Base-by-base conservation (phyloP, 2,888 invertebrate genomes). In the Mystacides longicornis region DNA sequence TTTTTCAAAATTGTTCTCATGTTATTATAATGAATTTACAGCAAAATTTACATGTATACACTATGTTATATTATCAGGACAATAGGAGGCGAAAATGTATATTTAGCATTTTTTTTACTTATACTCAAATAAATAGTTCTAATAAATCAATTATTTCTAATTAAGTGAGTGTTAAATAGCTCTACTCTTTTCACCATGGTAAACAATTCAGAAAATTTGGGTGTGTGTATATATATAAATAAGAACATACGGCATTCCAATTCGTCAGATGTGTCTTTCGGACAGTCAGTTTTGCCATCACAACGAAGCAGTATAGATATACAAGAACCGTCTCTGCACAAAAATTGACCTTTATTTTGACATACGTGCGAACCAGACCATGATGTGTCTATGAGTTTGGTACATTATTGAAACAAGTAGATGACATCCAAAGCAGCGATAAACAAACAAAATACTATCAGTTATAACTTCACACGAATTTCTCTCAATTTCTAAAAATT, bases 281-380 rank as follows among this genome's bases (percentile, higher is more conserved):
- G 77, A 70, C 91, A 91, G 72, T 91, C 86, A 66, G 78, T 77
- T 64, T 78, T 80, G 57, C 86, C 85, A 68, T 92, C 85, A 69
- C 91, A 92, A 51, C 84, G 80, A 62, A 81, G 73, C 47, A 79
- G 70, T 61, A 81, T 76, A 46, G 85, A 82, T 64, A 91, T 82
- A 69, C 90, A 90, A 64, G 80, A 78, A 51, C 87, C 85, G 69
- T 89, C 86, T 56, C 74, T 76, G 70, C 91, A 92, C 61, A 81
- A 82, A 71, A 87, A 89, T 65, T 74, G 76, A 43, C 81, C 81
- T 23, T 75, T 71, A 20, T 76, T 72, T 61, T 72, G 65, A 61
- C 75, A 77, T 1, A 72, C 70, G 50, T 71, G 69, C 54, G 65
- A 64, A 9, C 75, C 75, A 49, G 68, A 66, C 75, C 74, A 76